Base-by-base conservation (phyloP, 2,113 vertebrate genomes). In the Crotalus viridis region DNA sequence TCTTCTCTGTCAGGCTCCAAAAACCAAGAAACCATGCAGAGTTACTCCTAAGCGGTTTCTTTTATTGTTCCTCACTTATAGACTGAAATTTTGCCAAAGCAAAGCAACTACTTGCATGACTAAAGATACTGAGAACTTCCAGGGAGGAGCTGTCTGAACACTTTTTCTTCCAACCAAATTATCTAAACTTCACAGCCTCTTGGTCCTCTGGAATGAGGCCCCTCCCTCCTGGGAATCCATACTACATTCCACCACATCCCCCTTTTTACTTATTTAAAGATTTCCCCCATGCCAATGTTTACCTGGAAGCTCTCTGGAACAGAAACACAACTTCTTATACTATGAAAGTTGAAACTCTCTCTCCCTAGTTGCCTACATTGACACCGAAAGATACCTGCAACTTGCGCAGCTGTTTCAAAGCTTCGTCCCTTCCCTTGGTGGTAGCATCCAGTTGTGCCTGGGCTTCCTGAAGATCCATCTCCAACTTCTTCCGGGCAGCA, bases 381-480 rank as follows among this genome's bases (percentile, higher is more conserved):
- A 2, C 0, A 0, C 39, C 3, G 1, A 57, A 13, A 52, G 46
- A 91, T 86, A 99, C 98, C 98, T 99, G 98, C 91, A 98, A 97
- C 93, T 98, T 98, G 1, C 97, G 97, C 0, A 98, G 97, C 95
- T 99, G 98, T 95, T 98, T 98, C 61, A 97, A 92, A 0, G 98
- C 97, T 91, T 99, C 98, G 55, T 99, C 98, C 93, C 98, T 97
- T 55, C 98, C 98, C 43, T 98, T 98, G 93, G 91, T 97, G 0
- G 97, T 95, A 0, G 97, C 85, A 12, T 98, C 97, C 54, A 97
- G 96, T 94, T 99, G 98, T 2, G 97, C 96, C 96, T 98, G 97
- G 3, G 98, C 92, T 33, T 99, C 98, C 95, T 99, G 98, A 91
- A 99, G 98, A 90, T 99, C 98, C 0, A 97, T 97, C 93, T 99